phyloP scores from a whole-genome alignment of 2,797 vertebrate genomes.

The Neostethus bicornis region DNA sequence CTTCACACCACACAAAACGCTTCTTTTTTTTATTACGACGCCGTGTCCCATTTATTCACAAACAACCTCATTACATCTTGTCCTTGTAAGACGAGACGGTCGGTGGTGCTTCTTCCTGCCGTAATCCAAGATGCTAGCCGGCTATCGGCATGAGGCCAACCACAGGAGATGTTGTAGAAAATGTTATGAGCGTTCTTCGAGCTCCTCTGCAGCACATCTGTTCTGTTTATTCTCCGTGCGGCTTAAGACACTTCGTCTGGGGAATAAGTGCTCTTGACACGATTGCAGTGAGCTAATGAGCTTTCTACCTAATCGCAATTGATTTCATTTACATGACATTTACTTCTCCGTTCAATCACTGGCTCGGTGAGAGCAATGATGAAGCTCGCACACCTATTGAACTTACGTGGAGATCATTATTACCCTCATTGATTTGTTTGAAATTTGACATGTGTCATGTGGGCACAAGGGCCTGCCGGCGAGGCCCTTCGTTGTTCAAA shows the following conservation, averaged over 20 bases:
- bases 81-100: slow-evolving; percentile 21
- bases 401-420: slow-evolving; percentile 64
- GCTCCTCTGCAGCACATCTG: slow-evolving; percentile 48
- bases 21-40: slow-evolving; percentile 4
- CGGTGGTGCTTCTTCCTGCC: slow-evolving; percentile 3
- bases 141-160: slow-evolving; percentile 40
- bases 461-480: slow-evolving; percentile 37
- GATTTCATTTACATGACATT: slow-evolving; percentile 79
- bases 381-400: slow-evolving; percentile 40
- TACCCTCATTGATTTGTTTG: slow-evolving; percentile 56
- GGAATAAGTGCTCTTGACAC: slow-evolving; percentile 70
- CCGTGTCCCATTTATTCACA: slow-evolving; percentile 26
- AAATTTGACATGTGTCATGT: slow-evolving; percentile 60
- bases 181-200: slow-evolving; percentile 61
- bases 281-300: slow-evolving; percentile 71
- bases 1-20: slow-evolving; percentile 12
- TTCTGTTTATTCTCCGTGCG: slow-evolving; percentile 58
- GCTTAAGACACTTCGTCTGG: slow-evolving; percentile 65
- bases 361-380: slow-evolving; percentile 28
- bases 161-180: slow-evolving; percentile 51
- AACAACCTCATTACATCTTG: slow-evolving; percentile 5
- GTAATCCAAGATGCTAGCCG: slow-evolving; percentile 8
- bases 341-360: slow-evolving; percentile 69
- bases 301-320: slow-evolving; percentile 70
- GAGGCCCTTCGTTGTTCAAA: slow-evolving; percentile 36